A percentile compares a stretch with the other conserved stretches of the same genome.
These are phyloP conservation scores for Bradypodion ventrale DNA, from an alignment of 2,797 vertebrate genomes.

Conservation along the genomic window DNA sequence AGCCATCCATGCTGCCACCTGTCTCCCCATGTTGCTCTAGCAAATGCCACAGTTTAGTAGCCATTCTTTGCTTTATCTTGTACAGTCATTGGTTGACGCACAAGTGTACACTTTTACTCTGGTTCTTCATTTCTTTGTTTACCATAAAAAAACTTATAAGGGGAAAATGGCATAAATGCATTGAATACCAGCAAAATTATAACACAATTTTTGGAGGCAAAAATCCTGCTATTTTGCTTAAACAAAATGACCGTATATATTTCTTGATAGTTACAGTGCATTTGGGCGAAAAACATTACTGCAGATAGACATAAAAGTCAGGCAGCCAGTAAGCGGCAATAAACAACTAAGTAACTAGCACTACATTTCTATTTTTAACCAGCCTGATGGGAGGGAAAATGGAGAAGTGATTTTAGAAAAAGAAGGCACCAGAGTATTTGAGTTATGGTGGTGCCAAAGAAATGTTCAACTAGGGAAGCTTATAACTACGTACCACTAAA, in stretches of 20 bases:
- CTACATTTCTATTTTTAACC: background rate
- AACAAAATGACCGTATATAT: background rate
- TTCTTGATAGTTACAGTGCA: background rate
- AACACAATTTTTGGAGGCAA: background rate
- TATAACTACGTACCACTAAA: background rate
- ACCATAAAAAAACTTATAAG: background rate
- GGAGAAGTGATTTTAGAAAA: background rate
- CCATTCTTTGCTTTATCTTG: background rate
- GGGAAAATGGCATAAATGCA: background rate
- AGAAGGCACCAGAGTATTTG: background rate
- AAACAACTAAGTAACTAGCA: background rate
- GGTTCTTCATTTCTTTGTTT: background rate
- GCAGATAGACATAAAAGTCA: background rate
- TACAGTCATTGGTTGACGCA: background rate
- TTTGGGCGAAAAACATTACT: background rate
- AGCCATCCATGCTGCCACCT: background rate
- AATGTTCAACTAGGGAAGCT: background rate
- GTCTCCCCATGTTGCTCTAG: background rate
- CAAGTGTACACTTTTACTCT: background rate
- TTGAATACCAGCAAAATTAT: background rate
- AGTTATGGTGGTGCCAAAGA: background rate
- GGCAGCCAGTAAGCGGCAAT: conserved; percentile 5
- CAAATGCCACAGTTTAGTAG: background rate
- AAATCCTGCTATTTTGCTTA: background rate
- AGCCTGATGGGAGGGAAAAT: background rate